phyloP scores from a whole-genome alignment of 2,113 vertebrate genomes.

The Thalassarche chlororhynchos region DNA sequence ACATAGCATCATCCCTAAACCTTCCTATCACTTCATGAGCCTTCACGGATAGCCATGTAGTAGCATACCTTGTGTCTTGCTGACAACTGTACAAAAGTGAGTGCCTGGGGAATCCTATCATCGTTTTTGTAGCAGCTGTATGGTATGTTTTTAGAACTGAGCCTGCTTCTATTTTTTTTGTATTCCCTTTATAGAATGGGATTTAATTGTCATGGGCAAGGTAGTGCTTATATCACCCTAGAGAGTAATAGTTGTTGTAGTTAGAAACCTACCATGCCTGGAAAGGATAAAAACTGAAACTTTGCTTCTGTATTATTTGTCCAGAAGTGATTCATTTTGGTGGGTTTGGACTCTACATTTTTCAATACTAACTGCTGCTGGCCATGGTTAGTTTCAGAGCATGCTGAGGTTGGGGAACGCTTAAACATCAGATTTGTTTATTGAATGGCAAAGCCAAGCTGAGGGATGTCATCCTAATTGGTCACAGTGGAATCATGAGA shows the following conservation, averaged over 20 bases:
- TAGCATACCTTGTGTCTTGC: not conserved
- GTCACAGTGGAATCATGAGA: not conserved
- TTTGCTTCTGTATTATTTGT: not conserved
- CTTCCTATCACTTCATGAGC: not conserved
- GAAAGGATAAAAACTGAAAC: not conserved
- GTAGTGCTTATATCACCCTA: not conserved
- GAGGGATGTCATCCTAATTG: not conserved
- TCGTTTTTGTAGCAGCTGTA: not conserved
- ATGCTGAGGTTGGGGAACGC: not conserved
- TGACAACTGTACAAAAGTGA: not conserved
- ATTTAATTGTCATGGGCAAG: not conserved
- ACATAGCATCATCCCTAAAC: not conserved
- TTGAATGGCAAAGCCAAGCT: not conserved
- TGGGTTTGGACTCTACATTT: not conserved
- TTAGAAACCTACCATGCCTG: not conserved
- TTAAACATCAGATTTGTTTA: not conserved
- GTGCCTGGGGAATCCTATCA: not conserved
- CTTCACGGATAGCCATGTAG: not conserved
- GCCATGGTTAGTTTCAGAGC: not conserved
- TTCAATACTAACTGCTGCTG: not conserved
- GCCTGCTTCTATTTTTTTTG: not conserved
- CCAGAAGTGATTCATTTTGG: not conserved
- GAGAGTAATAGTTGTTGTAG: not conserved
- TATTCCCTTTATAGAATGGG: not conserved
- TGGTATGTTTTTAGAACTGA: not conserved